Evolutionary conservation across 2,888 invertebrate genomes (phyloP).

Genomic region (Pyrrhia umbra): DNA sequence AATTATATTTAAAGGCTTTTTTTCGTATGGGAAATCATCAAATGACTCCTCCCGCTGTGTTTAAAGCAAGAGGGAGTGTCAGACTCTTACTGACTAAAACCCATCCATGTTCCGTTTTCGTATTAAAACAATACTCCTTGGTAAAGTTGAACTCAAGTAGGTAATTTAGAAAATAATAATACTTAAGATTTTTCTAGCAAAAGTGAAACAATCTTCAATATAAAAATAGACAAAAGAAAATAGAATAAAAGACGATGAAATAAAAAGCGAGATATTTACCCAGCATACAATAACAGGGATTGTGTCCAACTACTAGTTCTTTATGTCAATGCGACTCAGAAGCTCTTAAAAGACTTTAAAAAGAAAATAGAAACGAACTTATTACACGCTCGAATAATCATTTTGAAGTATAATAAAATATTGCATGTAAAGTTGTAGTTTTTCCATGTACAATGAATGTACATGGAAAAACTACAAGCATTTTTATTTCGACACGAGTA

Average conservation of each 20-base stretch:
- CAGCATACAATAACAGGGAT: not conserved
- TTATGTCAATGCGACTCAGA: not conserved
- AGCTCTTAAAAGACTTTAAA: conserved; percentile 10
- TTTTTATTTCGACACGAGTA: too few species aligned
- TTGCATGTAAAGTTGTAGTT: not conserved
- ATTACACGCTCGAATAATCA: conserved; percentile 7
- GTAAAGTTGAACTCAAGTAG: too few species aligned
- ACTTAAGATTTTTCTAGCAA: too few species aligned
- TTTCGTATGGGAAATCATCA: too few species aligned
- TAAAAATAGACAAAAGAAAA: not conserved
- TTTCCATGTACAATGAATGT: too few species aligned
- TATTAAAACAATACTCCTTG: too few species aligned
- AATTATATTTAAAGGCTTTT: too few species aligned
- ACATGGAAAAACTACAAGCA: too few species aligned
- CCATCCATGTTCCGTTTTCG: too few species aligned
- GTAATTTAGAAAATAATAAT: not conserved
- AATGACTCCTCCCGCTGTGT: too few species aligned
- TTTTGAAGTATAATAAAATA: not conserved
- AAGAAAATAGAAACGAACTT: conserved; percentile 6
- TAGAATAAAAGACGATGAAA: not conserved
- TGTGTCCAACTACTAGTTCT: not conserved
- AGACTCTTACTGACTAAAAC: too few species aligned
- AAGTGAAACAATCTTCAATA: not conserved
- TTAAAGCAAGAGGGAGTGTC: too few species aligned
- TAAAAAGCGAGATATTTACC: not conserved